Percentiles rank a stretch among this genome's conserved stretches.
Evolutionary conservation across 2,797 vertebrate species (phyloP).

Genomic region (Anas flavirostris): DNA sequence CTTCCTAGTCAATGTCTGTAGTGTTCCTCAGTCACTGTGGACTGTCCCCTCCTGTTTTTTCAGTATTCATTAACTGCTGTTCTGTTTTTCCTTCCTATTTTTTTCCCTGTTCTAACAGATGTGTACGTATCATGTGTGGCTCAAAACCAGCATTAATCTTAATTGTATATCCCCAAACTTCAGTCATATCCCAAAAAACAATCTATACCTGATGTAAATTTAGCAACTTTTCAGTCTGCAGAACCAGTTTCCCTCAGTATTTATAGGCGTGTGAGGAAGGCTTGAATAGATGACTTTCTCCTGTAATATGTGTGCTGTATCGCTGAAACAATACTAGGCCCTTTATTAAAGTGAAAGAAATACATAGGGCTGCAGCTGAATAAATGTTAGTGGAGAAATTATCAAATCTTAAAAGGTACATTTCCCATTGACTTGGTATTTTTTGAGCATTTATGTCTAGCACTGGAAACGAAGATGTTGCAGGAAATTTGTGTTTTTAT

Average conservation of each 20-base stretch:
- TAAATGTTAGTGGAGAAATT: not conserved
- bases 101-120: not conserved
- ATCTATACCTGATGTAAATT: not conserved
- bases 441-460: not conserved
- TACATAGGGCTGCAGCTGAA: not conserved
- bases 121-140: fast-evolving
- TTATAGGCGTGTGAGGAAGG: not conserved
- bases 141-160: not conserved
- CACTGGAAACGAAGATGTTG: not conserved
- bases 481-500: not conserved
- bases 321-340: not conserved
- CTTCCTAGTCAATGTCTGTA: not conserved
- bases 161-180: not conserved
- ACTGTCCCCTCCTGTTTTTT: not conserved
- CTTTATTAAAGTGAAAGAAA: not conserved
- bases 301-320: not conserved
- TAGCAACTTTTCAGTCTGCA: not conserved
- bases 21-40: not conserved
- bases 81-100: not conserved
- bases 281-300: not conserved
- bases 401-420: not conserved
- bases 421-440: not conserved
- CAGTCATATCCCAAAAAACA: not conserved
- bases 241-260: not conserved
- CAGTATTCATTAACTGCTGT: not conserved